These are phyloP conservation scores for Zaprionus obscuricornis DNA, from an alignment of 2,888 invertebrate genomes.

Conservation along the genomic window DNA sequence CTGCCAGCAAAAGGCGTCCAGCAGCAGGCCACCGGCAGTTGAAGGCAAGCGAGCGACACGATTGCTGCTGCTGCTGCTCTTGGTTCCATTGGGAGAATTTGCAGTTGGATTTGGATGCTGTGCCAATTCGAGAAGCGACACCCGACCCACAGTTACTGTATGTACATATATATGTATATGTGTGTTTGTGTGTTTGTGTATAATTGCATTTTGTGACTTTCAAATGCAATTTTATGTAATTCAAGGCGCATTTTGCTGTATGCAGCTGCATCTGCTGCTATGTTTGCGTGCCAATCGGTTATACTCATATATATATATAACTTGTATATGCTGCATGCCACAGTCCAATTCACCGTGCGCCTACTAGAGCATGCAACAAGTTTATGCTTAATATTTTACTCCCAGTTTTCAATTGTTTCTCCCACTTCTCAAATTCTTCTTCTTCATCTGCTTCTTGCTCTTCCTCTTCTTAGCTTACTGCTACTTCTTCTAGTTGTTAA, in stretches of 20 bases:
- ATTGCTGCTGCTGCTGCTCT: too few relatives aligned
- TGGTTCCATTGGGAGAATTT: slow-evolving; percentile 15
- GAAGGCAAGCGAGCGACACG: slow-evolving; percentile 16
- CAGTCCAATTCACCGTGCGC: slow-evolving; percentile 69
- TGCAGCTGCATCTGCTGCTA: slow-evolving; percentile 18
- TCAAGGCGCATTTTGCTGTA: slow-evolving; percentile 54
- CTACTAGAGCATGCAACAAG: slow-evolving; percentile 67
- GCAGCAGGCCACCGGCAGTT: neutral
- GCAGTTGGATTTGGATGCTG: slow-evolving; percentile 21
- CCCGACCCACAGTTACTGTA: slow-evolving; percentile 14
- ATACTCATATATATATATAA: slow-evolving; percentile 17
- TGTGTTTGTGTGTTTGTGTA: neutral
- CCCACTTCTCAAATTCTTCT: neutral
- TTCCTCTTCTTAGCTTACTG: slow-evolving; percentile 7
- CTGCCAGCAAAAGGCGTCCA: too few relatives aligned
- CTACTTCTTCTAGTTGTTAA: too few relatives aligned
- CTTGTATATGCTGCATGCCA: slow-evolving; percentile 56
- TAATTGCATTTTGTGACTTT: slow-evolving; percentile 48
- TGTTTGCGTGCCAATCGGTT: slow-evolving; percentile 68
- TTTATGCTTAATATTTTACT: slow-evolving; percentile 62
- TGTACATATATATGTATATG: neutral
- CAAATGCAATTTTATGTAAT: slow-evolving; percentile 77
- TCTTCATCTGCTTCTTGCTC: neutral
- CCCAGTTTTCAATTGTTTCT: slow-evolving; percentile 10
- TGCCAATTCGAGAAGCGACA: slow-evolving; percentile 42